Percentiles rank a stretch among this genome's conserved stretches.
phyloP scores from a whole-genome alignment of 2,113 vertebrate species.

The Chascanopsetta lugubris region DNA sequence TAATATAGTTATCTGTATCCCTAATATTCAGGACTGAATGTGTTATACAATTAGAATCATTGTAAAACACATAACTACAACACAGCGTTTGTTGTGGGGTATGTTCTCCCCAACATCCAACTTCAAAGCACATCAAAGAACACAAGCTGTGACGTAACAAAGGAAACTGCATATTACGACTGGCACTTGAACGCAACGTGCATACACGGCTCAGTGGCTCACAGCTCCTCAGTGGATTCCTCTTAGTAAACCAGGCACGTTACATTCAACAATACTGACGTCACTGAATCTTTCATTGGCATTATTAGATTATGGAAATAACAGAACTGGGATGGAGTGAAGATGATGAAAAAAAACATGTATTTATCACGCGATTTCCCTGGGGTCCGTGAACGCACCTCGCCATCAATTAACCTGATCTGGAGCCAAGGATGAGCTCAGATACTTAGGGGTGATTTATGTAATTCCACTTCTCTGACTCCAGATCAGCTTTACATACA shows the following conservation, averaged over 20 bases:
- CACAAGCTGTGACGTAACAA: neutral
- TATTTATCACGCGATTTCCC: neutral
- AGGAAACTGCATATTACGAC: neutral
- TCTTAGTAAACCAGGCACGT: neutral
- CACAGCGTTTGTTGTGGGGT: too few relatives aligned
- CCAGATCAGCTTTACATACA: neutral
- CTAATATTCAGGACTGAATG: too few relatives aligned
- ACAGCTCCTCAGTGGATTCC: neutral
- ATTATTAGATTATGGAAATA: too few relatives aligned
- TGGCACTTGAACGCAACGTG: neutral
- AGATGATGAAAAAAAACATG: too few relatives aligned
- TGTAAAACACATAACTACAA: too few relatives aligned
- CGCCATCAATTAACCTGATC: constrained; percentile 19
- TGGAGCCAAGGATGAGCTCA: constrained; percentile 35
- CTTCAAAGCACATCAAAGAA: neutral
- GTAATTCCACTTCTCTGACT: constrained; percentile 2
- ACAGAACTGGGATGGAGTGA: neutral
- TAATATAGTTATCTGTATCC: too few relatives aligned
- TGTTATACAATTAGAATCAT: too few relatives aligned
- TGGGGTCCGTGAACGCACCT: constrained; percentile 27
- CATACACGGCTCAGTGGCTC: neutral
- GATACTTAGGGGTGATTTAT: neutral
- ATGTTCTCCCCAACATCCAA: too few relatives aligned
- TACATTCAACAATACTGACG: too few relatives aligned
- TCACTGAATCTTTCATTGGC: accelerated